Percentiles rank a stretch among this genome's conserved stretches.
phyloP scores from a whole-genome alignment of 2,797 vertebrate genomes.

The Helarctos malayanus region DNA sequence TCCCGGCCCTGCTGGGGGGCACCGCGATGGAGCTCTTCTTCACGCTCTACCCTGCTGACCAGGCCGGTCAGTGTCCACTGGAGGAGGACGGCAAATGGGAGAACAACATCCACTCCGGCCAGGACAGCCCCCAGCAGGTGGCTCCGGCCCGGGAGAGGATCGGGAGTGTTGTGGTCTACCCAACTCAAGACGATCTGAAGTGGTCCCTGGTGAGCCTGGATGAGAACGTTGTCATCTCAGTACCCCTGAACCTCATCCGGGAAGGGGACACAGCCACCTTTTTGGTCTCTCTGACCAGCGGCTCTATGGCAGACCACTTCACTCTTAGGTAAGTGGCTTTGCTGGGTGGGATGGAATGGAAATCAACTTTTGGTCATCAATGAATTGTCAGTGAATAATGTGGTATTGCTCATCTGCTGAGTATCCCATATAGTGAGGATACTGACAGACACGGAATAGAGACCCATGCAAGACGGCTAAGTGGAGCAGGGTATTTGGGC shows the following conservation, averaged over 20 bases:
- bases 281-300: slow-evolving; percentile 92
- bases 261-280: slow-evolving; percentile 95
- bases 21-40: slow-evolving; percentile 95
- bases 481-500: not conserved
- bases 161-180: slow-evolving; percentile 93
- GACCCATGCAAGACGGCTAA: rapidly evolving
- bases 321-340: slow-evolving; percentile 93
- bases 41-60: slow-evolving; percentile 91
- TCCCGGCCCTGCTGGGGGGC: slow-evolving; percentile 88
- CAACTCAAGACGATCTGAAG: slow-evolving; percentile 90
- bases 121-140: slow-evolving; percentile 85
- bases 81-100: slow-evolving; percentile 92
- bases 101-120: slow-evolving; percentile 88
- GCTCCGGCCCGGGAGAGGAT: slow-evolving; percentile 92
- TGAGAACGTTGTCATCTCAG: slow-evolving; percentile 92
- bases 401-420: rapidly evolving
- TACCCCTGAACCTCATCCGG: slow-evolving; percentile 93
- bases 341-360: rapidly evolving
- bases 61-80: slow-evolving; percentile 91
- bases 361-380: rapidly evolving
- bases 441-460: rapidly evolving
- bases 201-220: slow-evolving; percentile 93
- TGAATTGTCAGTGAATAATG: rapidly evolving
- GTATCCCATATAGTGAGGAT: not conserved
- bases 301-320: slow-evolving; percentile 93